Conservation (phyloP, 2,113 vertebrate genomes). For the Chrysemys picta region DNA sequence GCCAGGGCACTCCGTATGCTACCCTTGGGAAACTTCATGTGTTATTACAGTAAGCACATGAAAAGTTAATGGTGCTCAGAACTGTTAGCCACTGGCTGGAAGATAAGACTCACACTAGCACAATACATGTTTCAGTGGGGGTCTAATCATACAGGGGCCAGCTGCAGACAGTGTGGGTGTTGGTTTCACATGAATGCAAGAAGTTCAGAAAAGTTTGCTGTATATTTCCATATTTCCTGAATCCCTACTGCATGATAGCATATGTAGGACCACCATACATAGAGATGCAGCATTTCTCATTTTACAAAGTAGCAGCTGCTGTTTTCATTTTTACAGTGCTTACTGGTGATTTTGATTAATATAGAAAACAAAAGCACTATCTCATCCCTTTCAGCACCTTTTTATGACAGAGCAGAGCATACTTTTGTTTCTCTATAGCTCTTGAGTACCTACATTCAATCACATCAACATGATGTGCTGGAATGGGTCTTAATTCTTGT, state of each 20-base stretch:
- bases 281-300: neutral
- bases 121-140: neutral
- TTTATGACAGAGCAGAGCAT: neutral
- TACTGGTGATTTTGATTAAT: fast-evolving
- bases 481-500: neutral
- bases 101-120: neutral
- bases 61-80: neutral
- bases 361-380: neutral
- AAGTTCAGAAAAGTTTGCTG: neutral
- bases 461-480: no score
- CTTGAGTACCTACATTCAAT: neutral
- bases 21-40: neutral
- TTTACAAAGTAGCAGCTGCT: neutral
- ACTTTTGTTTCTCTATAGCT: neutral
- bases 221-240: fast-evolving
- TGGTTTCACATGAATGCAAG: neutral
- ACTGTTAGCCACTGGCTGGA: neutral
- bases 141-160: neutral
- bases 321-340: neutral
- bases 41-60: neutral
- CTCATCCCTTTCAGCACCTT: neutral
- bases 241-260: fast-evolving
- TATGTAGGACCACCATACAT: fast-evolving
- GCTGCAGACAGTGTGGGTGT: neutral
- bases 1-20: neutral